Conservation (phyloP, 2,797 vertebrate genomes). For the Liasis olivaceus region DNA sequence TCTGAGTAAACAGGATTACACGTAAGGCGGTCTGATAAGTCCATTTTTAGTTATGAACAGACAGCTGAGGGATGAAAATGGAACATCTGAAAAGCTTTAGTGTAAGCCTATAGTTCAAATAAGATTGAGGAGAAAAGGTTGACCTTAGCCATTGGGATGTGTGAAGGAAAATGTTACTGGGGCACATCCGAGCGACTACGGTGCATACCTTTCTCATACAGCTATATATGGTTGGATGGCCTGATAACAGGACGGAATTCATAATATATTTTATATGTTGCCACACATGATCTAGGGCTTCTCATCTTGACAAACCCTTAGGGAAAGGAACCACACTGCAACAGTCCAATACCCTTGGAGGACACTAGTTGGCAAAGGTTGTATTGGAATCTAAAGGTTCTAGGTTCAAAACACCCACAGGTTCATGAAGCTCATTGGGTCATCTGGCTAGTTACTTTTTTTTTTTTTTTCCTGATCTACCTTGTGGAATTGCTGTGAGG, state of each 20-base stretch:
- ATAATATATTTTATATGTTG: not conserved
- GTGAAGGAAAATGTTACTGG: not conserved
- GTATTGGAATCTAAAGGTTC: not conserved
- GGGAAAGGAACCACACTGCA: not conserved
- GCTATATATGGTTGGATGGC: not conserved
- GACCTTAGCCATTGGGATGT: not conserved
- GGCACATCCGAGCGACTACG: not conserved
- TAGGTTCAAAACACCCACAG: not conserved
- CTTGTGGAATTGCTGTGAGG: not conserved
- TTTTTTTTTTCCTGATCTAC: not conserved
- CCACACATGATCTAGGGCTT: not conserved
- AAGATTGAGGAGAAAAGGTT: conserved; percentile 17
- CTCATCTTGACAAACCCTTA: not conserved
- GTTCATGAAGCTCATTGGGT: not conserved
- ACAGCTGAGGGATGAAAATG: conserved; percentile 29
- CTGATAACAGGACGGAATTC: not conserved
- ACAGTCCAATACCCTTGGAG: not conserved
- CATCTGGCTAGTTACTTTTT: not conserved
- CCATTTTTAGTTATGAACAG: not conserved
- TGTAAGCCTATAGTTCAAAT: conserved; percentile 22
- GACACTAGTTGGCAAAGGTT: not conserved
- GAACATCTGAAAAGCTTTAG: conserved; percentile 37
- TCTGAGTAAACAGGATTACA: not conserved
- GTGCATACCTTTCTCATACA: not conserved
- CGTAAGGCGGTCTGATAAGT: conserved; percentile 24